These are phyloP conservation scores for Geotrypetes seraphini DNA, from an alignment of 2,797 vertebrate species.

Conservation along the genomic window DNA sequence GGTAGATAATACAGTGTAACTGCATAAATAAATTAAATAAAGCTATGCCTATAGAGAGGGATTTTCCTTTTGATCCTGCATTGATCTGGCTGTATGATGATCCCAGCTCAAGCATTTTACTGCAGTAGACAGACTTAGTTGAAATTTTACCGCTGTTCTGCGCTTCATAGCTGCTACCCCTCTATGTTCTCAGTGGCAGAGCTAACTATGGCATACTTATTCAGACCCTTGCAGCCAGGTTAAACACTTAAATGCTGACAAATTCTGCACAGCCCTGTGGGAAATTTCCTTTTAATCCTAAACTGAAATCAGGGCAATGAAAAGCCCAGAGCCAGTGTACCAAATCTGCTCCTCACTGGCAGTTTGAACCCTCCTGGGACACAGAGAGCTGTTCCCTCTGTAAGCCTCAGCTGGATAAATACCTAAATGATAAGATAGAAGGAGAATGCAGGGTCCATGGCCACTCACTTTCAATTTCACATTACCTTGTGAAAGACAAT, in stretches of 20 bases:
- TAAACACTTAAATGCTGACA: constrained; percentile 99
- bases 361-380: constrained; percentile 92
- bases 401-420: constrained; percentile 97
- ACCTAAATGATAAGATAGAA: constrained; percentile 99
- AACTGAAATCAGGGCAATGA: constrained; percentile 99
- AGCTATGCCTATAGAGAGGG: too few species aligned
- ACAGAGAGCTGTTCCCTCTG: constrained; percentile 80
- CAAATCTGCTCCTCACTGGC: constrained; percentile 97
- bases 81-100: too few species aligned
- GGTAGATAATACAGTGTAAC: too few species aligned
- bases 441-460: constrained; percentile 88
- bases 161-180: constrained; percentile 65
- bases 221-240: constrained; percentile 94
- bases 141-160: constrained; percentile 55
- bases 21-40: too few species aligned
- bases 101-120: too few species aligned
- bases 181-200: constrained; percentile 76
- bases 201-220: constrained; percentile 82
- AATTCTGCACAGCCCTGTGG: constrained; percentile 98
- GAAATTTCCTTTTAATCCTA: constrained; percentile 99
- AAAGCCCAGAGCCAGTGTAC: constrained; percentile 96
- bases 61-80: too few species aligned
- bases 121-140: too few species aligned
- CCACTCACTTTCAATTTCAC: constrained; percentile 98
- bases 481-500: constrained; percentile 95